phyloP scores from a whole-genome alignment of 2,888 invertebrate genomes.

The Ophion obscuratus region DNA sequence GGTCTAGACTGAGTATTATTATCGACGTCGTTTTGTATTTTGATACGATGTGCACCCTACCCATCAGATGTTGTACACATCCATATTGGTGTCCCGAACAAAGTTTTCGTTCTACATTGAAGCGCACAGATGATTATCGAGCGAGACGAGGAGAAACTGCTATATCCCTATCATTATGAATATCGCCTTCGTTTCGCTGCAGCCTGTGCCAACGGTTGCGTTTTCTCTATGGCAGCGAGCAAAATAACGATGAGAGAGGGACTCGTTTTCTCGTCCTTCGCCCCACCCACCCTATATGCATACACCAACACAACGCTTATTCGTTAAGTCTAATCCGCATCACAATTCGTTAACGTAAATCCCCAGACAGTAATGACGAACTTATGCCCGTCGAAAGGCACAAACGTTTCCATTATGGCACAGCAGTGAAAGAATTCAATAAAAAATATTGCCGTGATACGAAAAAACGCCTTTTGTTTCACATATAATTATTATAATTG shows the following conservation, averaged over 20 bases:
- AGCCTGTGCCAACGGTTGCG: conserved; percentile 17
- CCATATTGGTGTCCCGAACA: neutral
- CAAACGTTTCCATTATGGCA: neutral
- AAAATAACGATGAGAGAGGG: conserved; percentile 7
- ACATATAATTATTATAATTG: too few relatives aligned
- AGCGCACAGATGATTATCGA: conserved; percentile 53
- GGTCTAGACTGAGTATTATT: conserved; percentile 24
- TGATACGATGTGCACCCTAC: conserved; percentile 7
- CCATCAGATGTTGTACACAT: conserved; percentile 4
- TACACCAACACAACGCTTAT: conserved; percentile 62
- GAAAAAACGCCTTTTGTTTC: too few relatives aligned
- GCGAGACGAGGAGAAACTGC: conserved; percentile 50
- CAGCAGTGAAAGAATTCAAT: neutral
- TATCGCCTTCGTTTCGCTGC: conserved; percentile 45
- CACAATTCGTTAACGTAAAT: conserved; percentile 74
- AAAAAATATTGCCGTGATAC: too few relatives aligned
- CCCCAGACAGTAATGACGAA: conserved; percentile 56
- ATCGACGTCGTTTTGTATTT: conserved; percentile 15
- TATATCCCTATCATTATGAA: conserved; percentile 48
- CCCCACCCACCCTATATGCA: neutral
- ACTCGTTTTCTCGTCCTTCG: conserved; percentile 2
- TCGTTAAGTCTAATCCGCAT: conserved; percentile 73
- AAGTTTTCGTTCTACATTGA: neutral
- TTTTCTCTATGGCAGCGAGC: neutral
- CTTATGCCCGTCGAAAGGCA: neutral